These are phyloP conservation scores for Crenichthys baileyi DNA, from an alignment of 2,797 vertebrate genomes.

Conservation along the genomic window DNA sequence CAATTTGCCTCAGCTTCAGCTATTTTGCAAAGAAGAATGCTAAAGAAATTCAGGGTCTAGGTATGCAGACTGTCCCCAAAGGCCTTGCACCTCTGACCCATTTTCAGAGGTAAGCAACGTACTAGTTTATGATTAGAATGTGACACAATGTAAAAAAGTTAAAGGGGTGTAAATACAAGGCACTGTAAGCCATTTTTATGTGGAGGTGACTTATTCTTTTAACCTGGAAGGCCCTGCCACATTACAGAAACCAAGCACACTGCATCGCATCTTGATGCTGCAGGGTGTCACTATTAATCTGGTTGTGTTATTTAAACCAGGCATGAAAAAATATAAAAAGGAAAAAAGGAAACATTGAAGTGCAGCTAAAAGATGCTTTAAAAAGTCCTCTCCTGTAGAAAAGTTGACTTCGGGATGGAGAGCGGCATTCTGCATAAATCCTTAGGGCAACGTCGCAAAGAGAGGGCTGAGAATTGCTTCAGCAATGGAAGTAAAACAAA, in stretches of 20 bases:
- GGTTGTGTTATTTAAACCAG: neutral
- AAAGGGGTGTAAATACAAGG: neutral
- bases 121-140: neutral
- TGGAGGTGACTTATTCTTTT: neutral
- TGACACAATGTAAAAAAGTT: neutral
- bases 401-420: neutral
- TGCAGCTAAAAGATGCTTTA: neutral
- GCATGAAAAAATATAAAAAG: neutral
- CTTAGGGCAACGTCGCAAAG: slow-evolving; percentile 7
- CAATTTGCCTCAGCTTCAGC: neutral
- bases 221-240: neutral
- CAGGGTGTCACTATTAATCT: neutral
- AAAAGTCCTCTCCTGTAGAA: neutral
- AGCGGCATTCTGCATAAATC: slow-evolving; percentile 56
- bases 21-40: neutral
- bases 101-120: neutral
- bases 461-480: neutral
- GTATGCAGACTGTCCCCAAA: neutral
- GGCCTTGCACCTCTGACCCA: neutral
- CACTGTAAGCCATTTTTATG: neutral
- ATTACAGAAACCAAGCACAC: neutral
- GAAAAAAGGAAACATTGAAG: neutral
- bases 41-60: neutral
- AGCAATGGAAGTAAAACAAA: neutral
- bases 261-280: neutral